phyloP scores from a whole-genome alignment of 2,797 vertebrate genomes.

The Sphenodon punctatus region DNA sequence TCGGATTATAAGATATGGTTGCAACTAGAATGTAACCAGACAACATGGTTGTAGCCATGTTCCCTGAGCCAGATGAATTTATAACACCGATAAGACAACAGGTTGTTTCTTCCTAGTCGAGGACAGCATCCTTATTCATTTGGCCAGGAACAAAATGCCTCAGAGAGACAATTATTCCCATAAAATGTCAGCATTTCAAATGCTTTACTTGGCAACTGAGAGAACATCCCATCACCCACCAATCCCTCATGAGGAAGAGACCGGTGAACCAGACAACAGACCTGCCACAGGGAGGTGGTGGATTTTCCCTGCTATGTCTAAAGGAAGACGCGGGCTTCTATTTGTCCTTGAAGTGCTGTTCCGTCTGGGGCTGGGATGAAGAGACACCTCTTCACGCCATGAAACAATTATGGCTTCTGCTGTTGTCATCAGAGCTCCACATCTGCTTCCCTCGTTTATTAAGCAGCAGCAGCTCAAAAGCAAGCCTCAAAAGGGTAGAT shows the following conservation, averaged over 20 bases:
- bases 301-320: too few relatives aligned
- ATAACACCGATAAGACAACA: rapidly evolving
- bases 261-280: too few relatives aligned
- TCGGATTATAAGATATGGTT: too few relatives aligned
- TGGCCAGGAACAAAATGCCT: not conserved
- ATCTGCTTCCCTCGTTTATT: not conserved
- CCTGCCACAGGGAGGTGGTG: not conserved
- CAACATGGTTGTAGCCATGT: not conserved
- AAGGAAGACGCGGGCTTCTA: too few relatives aligned
- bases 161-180: not conserved
- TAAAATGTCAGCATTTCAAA: too few relatives aligned
- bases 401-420: not conserved
- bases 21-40: too few relatives aligned
- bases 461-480: not conserved
- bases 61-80: not conserved
- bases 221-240: not conserved
- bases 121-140: not conserved
- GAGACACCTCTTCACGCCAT: not conserved
- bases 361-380: not conserved
- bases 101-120: not conserved
- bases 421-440: not conserved
- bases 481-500: too few relatives aligned
- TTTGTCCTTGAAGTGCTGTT: not conserved
- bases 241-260: not conserved
- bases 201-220: too few relatives aligned